phyloP scores from a whole-genome alignment of 2,797 vertebrate species.

The Otus scops region DNA sequence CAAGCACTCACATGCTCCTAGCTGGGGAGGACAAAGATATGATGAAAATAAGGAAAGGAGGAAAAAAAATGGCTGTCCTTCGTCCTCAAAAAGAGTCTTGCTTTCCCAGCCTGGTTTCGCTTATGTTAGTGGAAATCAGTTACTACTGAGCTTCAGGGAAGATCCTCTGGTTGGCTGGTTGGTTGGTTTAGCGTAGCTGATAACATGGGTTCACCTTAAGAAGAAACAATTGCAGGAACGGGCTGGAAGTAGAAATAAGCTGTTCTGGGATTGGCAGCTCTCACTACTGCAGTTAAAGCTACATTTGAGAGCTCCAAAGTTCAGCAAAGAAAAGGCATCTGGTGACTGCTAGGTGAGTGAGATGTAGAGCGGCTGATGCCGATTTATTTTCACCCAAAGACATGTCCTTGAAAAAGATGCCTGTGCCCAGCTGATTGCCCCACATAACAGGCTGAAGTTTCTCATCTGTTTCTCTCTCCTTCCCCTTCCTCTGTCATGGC shows the following conservation, averaged over 20 bases:
- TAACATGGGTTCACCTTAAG: not conserved
- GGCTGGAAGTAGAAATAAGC: not conserved
- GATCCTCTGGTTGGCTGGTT: not conserved
- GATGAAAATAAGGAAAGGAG: not conserved
- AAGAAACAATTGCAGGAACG: not conserved
- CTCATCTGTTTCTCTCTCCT: not conserved
- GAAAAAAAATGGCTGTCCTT: not conserved
- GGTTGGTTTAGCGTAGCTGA: not conserved
- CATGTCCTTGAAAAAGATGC: not conserved
- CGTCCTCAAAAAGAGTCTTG: not conserved
- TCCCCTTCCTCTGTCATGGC: not conserved
- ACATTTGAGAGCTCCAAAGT: not conserved
- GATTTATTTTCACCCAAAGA: not conserved
- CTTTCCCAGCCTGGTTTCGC: not conserved
- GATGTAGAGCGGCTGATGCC: not conserved
- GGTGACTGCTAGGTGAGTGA: not conserved
- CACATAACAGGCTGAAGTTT: not conserved
- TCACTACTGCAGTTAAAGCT: not conserved
- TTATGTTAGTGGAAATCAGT: not conserved
- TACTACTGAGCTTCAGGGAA: not conserved
- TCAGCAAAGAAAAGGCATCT: not conserved
- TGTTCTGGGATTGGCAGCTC: not conserved
- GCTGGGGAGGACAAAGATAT: not conserved
- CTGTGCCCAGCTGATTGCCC: not conserved
- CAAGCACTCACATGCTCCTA: not conserved